Conservation (phyloP, 2,888 invertebrate species). For the Bimastos eiseni region DNA sequence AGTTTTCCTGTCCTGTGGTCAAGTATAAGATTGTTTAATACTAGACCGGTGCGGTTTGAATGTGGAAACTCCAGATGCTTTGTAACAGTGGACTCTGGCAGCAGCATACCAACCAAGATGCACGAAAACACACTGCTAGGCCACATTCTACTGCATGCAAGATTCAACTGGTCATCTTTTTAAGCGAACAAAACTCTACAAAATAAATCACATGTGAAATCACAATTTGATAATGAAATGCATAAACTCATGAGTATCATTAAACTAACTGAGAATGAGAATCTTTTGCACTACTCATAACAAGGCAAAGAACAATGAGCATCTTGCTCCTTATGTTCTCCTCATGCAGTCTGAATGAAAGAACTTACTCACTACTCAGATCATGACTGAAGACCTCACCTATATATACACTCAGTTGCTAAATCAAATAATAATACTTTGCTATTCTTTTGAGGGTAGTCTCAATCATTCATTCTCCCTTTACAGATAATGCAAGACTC, state of each 20-base stretch:
- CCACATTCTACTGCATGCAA: background rate
- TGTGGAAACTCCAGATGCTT: slow-evolving; percentile 18
- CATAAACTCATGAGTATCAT: background rate
- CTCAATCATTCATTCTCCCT: background rate
- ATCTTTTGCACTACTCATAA: background rate
- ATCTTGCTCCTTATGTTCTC: background rate
- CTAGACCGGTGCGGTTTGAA: background rate
- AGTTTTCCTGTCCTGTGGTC: slow-evolving; percentile 7
- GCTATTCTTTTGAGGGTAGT: background rate
- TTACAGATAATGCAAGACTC: background rate
- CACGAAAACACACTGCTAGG: background rate
- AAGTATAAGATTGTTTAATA: background rate
- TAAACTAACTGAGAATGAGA: background rate
- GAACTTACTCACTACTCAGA: background rate
- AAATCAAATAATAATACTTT: background rate
- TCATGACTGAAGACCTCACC: background rate
- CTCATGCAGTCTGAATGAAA: slow-evolving; percentile 6
- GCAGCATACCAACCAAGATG: background rate
- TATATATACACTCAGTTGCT: background rate
- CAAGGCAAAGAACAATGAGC: background rate
- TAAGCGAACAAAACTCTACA: background rate
- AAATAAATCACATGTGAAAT: background rate
- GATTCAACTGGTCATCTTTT: background rate
- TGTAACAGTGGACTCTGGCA: background rate
- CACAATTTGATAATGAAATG: background rate